phyloP scores from a whole-genome alignment of 1,140 invertebrate genomes.

The Diabrotica undecimpunctata region DNA sequence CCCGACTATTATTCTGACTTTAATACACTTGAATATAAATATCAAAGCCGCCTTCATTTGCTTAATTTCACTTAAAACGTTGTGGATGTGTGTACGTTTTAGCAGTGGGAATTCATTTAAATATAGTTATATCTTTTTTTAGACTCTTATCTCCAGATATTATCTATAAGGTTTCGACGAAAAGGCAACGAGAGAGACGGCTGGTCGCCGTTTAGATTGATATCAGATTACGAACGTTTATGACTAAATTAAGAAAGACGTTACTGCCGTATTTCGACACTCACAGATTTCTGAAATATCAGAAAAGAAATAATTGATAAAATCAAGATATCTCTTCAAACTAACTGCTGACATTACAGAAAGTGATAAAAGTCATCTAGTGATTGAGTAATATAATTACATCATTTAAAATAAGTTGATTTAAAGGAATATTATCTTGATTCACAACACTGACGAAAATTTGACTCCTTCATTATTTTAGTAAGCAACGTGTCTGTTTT shows the following conservation, averaged over 20 bases:
- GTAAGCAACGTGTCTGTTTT: no score
- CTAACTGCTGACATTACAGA: no score
- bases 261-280: slow-evolving; percentile 1
- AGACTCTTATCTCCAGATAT: neutral
- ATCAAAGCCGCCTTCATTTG: neutral
- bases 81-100: neutral
- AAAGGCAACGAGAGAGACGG: neutral
- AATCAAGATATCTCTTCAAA: no score
- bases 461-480: no score
- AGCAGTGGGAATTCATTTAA: neutral
- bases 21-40: neutral
- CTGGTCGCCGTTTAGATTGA: neutral
- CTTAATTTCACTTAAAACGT: neutral
- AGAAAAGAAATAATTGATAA: no score
- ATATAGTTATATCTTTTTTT: neutral
- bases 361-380: no score
- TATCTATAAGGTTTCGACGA: neutral
- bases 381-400: no score
- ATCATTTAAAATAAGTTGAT: no score
- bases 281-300: no score
- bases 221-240: neutral
- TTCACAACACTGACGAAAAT: no score
- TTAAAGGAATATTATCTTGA: no score
- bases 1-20: neutral
- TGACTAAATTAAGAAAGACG: neutral